phyloP scores from a whole-genome alignment of 2,113 vertebrate genomes.

The Phylloscopus trochilus region DNA sequence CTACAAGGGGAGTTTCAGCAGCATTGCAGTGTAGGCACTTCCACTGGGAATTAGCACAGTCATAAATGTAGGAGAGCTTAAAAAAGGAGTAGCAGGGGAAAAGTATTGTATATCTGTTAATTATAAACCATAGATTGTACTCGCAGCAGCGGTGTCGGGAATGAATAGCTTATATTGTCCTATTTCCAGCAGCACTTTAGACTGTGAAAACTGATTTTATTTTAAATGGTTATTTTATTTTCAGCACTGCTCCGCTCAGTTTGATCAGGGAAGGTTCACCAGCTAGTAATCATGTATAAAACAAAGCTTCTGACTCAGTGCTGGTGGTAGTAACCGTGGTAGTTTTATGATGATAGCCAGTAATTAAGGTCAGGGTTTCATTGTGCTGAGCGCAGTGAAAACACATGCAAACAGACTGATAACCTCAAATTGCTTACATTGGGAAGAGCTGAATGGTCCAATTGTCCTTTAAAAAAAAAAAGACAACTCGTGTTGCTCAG shows the following conservation, averaged over 20 bases:
- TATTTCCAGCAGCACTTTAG: slow-evolving; percentile 49
- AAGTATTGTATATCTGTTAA: neutral
- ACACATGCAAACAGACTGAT: slow-evolving; percentile 51
- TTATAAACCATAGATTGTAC: slow-evolving; percentile 3
- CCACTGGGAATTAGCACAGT: neutral
- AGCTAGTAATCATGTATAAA: neutral
- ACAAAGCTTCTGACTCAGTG: slow-evolving; percentile 21
- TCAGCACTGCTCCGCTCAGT: neutral
- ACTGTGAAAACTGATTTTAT: slow-evolving; percentile 51
- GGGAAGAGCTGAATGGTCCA: slow-evolving; percentile 5
- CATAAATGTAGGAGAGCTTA: slow-evolving; percentile 52
- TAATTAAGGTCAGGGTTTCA: slow-evolving; percentile 49
- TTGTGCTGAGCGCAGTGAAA: slow-evolving; percentile 34
- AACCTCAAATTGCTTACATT: slow-evolving; percentile 25
- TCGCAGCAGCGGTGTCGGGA: neutral
- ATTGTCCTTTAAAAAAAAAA: slow-evolving; percentile 2
- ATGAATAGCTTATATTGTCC: slow-evolving; percentile 33
- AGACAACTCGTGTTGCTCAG: neutral
- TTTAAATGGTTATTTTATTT: slow-evolving; percentile 56
- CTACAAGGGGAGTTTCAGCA: neutral
- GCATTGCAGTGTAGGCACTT: neutral
- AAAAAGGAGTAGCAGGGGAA: slow-evolving; percentile 9
- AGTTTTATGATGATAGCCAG: slow-evolving; percentile 23
- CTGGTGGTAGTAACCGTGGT: neutral
- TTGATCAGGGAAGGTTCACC: slow-evolving; percentile 40